phyloP scores from a whole-genome alignment of 2,797 vertebrate genomes.

The Gila robusta region DNA sequence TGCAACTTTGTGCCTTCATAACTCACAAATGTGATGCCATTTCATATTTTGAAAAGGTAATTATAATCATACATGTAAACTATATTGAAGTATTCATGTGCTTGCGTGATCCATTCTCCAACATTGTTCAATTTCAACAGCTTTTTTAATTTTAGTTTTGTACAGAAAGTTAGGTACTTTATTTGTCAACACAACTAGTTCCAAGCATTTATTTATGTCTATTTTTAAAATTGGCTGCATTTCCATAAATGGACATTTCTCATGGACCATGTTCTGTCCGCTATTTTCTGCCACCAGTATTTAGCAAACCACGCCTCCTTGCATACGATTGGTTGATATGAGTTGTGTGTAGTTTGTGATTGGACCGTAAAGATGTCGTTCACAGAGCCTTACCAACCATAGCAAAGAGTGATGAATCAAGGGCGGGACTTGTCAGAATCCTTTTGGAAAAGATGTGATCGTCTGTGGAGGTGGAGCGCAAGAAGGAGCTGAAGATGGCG shows the following conservation, averaged over 20 bases:
- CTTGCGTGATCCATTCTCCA: not conserved
- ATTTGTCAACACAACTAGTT: not conserved
- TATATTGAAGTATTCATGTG: not conserved
- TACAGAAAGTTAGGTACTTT: not conserved
- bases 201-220: not conserved
- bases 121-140: not conserved
- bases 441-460: not conserved
- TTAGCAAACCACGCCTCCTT: not conserved
- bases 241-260: not conserved
- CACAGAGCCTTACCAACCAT: not conserved
- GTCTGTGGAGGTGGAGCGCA: not conserved
- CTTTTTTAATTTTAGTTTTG: not conserved
- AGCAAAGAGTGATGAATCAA: not conserved
- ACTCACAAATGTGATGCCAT: not conserved
- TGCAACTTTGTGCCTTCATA: not conserved
- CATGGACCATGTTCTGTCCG: no score
- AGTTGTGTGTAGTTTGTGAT: not conserved
- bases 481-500: slow-evolving; percentile 48
- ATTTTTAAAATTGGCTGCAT: not conserved
- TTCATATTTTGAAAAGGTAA: not conserved
- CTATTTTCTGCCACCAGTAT: not conserved
- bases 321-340: not conserved
- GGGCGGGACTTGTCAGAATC: not conserved
- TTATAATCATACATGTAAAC: not conserved
- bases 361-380: not conserved